A percentile compares a stretch with the other conserved stretches of the same genome.
phyloP scores from a whole-genome alignment of 2,888 invertebrate species.

The Spicauda simplicius region DNA sequence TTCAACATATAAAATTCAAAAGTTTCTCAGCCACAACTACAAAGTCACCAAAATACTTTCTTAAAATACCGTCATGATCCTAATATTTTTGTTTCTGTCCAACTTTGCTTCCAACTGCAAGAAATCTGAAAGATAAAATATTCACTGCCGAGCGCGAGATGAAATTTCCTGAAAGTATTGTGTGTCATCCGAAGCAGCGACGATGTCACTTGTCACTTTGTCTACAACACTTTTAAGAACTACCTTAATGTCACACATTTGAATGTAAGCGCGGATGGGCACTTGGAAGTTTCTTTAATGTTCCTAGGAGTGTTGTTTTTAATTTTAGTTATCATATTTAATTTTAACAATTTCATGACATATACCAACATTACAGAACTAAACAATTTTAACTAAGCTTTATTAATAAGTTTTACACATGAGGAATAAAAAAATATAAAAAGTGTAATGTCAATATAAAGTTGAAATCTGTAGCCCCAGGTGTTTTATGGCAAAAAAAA shows the following conservation, averaged over 20 bases:
- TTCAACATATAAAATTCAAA: neutral
- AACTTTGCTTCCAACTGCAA: slow-evolving; percentile 14
- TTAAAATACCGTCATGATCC: slow-evolving; percentile 14
- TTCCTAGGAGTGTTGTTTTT: too few species aligned
- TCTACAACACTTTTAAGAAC: slow-evolving; percentile 13
- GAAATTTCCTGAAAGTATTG: slow-evolving; percentile 34
- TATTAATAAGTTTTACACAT: too few species aligned
- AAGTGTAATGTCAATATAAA: too few species aligned
- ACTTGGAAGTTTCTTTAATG: too few species aligned
- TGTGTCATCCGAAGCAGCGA: slow-evolving; percentile 23
- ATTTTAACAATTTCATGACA: too few species aligned
- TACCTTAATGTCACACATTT: slow-evolving; percentile 1
- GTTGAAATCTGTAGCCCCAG: too few species aligned
- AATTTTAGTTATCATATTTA: too few species aligned
- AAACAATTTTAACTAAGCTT: too few species aligned
- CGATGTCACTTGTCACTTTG: slow-evolving; percentile 29
- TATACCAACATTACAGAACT: too few species aligned
- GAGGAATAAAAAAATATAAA: too few species aligned
- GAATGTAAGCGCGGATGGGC: neutral
- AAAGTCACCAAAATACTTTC: neutral
- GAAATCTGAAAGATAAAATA: slow-evolving; percentile 33
- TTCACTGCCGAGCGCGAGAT: slow-evolving; percentile 24
- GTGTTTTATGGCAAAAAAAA: too few species aligned
- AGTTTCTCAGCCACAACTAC: neutral
- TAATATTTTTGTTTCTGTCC: slow-evolving; percentile 22